Evolutionary conservation across 2,888 invertebrate genomes (phyloP), one percentile per base, ranked within the genome.

Genomic region (Sarcophaga variegata): DNA sequence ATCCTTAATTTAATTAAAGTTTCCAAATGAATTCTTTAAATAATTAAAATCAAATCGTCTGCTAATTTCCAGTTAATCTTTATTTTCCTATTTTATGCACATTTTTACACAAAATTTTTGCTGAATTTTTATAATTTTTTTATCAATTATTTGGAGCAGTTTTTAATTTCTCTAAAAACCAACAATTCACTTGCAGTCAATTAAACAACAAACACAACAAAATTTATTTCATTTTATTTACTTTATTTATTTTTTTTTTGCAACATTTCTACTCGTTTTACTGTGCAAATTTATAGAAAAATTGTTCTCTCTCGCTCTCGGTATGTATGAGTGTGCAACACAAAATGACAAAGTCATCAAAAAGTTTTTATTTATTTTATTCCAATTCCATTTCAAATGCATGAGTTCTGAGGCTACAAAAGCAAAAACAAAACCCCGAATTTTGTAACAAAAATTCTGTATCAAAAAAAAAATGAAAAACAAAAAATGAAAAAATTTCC

Each of bases 111-210:
- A 54, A 54, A 54, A 54, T 54, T 54, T 25, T 10, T 64, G 64
- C 64, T 25, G 25, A 25, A 64, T 64, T 14, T 54, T 12, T 54
- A 17, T 10, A 14, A 14, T 54, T 54, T 54, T 1, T 14, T 54
- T 54, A 54, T 17, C 17, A 70, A 64, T 17, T 75, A n/a, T 37
- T 20, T 27, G 2, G 10, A 8, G 12, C 17, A 63, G 8, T 54
- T 4, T 11, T 17, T 63, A 37, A 22, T 77, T 74, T 27, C 27
- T 25, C 69, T 69, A 2, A 72, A 71, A 78, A 47, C 20, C 70
- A 78, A 86, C 83, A 83, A 83, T 70, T 83, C 66, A 83, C 70
- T 86, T 83, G 70, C 81, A 83, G 66, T 86, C 86, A 86, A 86
- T 83, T 86, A 83, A 83, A 83, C 81, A 86, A 81, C 78, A 83